phyloP scores from a whole-genome alignment of 2,113 vertebrate genomes.

The Thomomys bottae region DNA sequence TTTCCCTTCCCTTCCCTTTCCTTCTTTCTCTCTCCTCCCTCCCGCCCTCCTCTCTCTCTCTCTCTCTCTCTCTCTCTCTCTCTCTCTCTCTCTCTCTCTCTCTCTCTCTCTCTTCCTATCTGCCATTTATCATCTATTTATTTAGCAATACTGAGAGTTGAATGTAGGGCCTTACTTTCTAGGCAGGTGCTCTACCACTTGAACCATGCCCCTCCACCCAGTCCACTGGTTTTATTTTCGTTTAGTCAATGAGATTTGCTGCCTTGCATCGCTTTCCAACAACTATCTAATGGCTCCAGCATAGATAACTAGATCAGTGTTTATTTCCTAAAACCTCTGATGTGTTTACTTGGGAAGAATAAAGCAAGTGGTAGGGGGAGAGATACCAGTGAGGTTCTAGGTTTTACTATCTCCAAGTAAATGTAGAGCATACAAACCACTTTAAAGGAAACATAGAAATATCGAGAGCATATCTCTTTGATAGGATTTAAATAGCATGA shows the following conservation, averaged over 20 bases:
- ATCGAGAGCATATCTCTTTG: background rate
- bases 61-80: too few relatives aligned
- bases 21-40: background rate
- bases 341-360: background rate
- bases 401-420: background rate
- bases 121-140: too few relatives aligned
- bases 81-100: too few relatives aligned
- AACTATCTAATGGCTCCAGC: background rate
- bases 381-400: background rate
- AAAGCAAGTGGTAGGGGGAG: background rate
- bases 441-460: background rate
- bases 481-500: background rate
- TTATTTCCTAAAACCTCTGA: background rate
- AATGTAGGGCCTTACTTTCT: too few relatives aligned
- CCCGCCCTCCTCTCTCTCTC: too few relatives aligned
- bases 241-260: background rate
- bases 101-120: too few relatives aligned
- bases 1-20: too few relatives aligned
- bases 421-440: background rate
- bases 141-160: background rate
- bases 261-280: background rate
- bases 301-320: background rate
- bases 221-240: background rate
- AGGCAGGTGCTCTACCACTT: background rate
- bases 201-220: background rate